Evolutionary conservation across 2,797 vertebrate genomes (phyloP).

Genomic region (Bradypodion pumilum): DNA sequence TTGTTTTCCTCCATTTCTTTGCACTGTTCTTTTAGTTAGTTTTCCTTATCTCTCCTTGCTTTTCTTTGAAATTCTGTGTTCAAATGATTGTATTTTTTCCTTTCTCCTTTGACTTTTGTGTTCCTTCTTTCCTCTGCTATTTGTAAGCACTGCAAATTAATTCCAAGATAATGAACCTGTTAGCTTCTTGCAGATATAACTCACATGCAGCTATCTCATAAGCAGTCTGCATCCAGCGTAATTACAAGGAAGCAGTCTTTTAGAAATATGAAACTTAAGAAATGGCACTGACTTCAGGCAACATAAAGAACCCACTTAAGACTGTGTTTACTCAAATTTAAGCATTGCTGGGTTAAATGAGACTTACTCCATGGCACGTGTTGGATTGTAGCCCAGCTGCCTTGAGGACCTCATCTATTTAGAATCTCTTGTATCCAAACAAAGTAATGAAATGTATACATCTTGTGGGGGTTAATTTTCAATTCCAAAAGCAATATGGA

Average conservation of each 20-base stretch:
- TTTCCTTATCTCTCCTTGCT: too few species aligned
- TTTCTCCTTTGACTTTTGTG: too few species aligned
- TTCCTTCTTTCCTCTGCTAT: too few species aligned
- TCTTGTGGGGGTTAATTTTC: neutral
- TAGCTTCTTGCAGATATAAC: neutral
- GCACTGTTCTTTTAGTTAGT: too few species aligned
- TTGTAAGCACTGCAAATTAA: conserved; percentile 8
- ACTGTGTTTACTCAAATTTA: neutral
- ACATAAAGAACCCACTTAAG: neutral
- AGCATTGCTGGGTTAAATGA: neutral
- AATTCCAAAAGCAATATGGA: neutral
- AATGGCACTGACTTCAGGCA: neutral
- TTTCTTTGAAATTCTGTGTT: too few species aligned
- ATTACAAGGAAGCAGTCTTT: neutral
- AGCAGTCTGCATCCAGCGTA: neutral
- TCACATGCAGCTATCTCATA: neutral
- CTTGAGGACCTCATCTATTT: neutral
- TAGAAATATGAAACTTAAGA: neutral
- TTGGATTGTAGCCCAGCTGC: neutral
- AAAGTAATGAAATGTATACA: neutral
- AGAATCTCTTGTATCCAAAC: neutral
- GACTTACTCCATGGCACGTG: neutral
- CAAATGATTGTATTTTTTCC: too few species aligned
- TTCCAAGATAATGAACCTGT: conserved; percentile 44
- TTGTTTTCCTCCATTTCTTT: too few species aligned